phyloP scores from a whole-genome alignment of 2,113 vertebrate species.

The Pavo muticus region DNA sequence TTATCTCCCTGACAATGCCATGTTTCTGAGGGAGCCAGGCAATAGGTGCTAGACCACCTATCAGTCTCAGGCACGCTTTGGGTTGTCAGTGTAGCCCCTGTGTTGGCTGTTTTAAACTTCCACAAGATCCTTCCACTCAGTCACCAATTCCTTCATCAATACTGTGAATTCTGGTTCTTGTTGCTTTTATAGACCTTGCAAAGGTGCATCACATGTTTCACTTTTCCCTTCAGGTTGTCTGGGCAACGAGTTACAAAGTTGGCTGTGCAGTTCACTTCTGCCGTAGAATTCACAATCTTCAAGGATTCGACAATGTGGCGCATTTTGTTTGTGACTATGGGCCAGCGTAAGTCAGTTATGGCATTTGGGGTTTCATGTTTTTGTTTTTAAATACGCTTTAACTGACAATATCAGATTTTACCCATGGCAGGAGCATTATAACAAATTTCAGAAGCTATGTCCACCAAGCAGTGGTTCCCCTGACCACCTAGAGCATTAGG shows the following conservation, averaged over 20 bases:
- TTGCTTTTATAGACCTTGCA: neutral
- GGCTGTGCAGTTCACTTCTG: slow-evolving; percentile 78
- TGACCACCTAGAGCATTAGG: neutral
- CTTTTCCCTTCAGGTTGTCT: slow-evolving; percentile 69
- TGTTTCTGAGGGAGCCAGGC: neutral
- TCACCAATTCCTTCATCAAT: neutral
- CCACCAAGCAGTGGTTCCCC: accelerated
- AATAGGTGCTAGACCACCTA: neutral
- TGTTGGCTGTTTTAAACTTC: neutral
- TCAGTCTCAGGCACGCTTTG: neutral
- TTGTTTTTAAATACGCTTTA: neutral
- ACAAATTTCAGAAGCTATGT: neutral
- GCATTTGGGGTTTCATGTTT: neutral
- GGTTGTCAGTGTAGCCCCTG: neutral
- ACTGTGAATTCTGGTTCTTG: neutral
- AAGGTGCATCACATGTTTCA: neutral
- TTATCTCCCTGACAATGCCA: neutral
- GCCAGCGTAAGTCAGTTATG: slow-evolving; percentile 72
- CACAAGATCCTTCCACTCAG: neutral
- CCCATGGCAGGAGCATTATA: neutral
- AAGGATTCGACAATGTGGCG: neutral
- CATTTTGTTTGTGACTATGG: slow-evolving; percentile 80
- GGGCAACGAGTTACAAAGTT: slow-evolving; percentile 80
- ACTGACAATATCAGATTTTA: neutral
- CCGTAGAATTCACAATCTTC: neutral